Base-by-base conservation (phyloP, 2,113 vertebrate species). In the Dicentrarchus labrax region DNA sequence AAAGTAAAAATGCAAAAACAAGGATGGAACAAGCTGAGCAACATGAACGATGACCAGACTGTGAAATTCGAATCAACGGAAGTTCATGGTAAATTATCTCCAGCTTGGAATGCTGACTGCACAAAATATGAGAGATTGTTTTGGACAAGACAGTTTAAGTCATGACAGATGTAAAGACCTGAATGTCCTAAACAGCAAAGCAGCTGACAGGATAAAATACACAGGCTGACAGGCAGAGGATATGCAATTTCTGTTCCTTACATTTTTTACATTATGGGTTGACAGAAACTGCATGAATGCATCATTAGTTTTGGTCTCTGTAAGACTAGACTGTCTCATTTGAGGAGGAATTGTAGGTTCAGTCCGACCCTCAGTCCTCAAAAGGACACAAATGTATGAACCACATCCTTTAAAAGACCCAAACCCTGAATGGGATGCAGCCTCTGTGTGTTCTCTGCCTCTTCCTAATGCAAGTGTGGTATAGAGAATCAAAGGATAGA, bases 191-290 rank as follows among this genome's bases (percentile, higher is more conserved):
- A 72, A 65, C 36, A 62, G 41, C 36, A 78, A 62, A 81, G 12
- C 57, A 71, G 69, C 47, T 72, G 60, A 81, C 74, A 68, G 30
- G 30, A 38, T 41, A 57, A 10, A 6, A 80, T 30, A n/a, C 48
- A 51, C 67, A 72, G 53, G 41, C 48, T 80, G 81, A 12, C 59
- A 72, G 43, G 41, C 30, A 64, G 61, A 69, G n/a, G 17, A 74
- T 19, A 22, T 61, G 64, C 74, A 48, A 19, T 71, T 70, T 65
- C 79, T 70, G 56, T 57, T 70, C 65, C n/a, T 78, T 74, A 53
- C 45, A 74, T 62, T 65, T 13, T 45, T 59, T 9, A 72, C 2
- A 8, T 61, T 47, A 59, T 19, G 10, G 13, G 56, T 30, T 60
- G 54, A 81, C 62, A 70, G 56, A 72, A 79, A 76, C 21, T 17